Percentiles rank a stretch among this genome's conserved stretches.
Evolutionary conservation across 1,140 invertebrate species (phyloP).

Genomic region (Asbolus verrucosus): DNA sequence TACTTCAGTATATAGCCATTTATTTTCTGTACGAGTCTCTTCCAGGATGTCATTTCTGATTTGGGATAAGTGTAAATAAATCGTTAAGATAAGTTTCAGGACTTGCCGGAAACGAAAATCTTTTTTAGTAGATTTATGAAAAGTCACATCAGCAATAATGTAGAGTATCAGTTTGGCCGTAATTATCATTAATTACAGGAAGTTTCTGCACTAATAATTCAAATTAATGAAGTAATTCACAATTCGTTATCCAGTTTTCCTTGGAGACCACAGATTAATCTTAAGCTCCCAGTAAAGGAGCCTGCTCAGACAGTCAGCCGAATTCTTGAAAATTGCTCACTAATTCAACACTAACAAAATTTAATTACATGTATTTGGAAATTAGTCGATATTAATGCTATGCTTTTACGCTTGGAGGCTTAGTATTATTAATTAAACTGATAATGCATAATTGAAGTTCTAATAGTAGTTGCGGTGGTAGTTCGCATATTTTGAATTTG

Average conservation of each 20-base stretch:
- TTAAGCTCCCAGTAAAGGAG: conserved; percentile 18
- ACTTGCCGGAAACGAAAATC: not conserved
- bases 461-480: not conserved
- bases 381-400: conserved; percentile 15
- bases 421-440: not conserved
- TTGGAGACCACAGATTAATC: conserved; percentile 42
- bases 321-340: conserved; percentile 30
- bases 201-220: conserved; percentile 44
- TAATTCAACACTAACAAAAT: conserved; percentile 35
- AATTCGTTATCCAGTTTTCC: conserved; percentile 40
- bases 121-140: not conserved
- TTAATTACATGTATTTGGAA: conserved; percentile 14
- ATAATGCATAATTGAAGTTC: not conserved
- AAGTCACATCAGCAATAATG: conserved; percentile 1
- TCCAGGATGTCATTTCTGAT: conserved; percentile 16
- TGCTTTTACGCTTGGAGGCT: not conserved
- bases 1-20: conserved; percentile 8
- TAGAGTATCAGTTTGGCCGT: conserved; percentile 20
- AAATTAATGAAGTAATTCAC: conserved; percentile 47
- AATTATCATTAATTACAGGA: conserved; percentile 36
- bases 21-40: conserved; percentile 22
- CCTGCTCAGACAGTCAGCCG: conserved; percentile 10
- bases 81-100: not conserved
- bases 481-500: not conserved
- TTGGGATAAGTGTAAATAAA: conserved; percentile 18